A percentile compares a stretch with the other conserved stretches of the same genome.
Conservation (phyloP, 1,140 invertebrate species). For the Trichomalopsis sarcophagae region DNA sequence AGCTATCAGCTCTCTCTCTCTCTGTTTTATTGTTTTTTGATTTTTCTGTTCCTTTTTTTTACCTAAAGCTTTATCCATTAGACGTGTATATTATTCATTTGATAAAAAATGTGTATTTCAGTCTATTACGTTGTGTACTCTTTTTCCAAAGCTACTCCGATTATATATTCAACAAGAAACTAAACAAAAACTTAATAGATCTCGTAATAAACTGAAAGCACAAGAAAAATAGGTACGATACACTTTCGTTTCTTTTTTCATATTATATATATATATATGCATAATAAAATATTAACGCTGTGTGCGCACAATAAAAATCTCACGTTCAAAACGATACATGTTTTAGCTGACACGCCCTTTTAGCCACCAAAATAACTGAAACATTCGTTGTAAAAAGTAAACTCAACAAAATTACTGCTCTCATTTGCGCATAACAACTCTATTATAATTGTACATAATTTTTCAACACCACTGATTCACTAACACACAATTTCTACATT, state of each 20-base stretch:
- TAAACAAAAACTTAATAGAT: background rate
- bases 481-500: constrained; percentile 34
- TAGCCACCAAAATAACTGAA: background rate
- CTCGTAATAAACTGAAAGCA: constrained; percentile 52
- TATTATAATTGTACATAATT: constrained; percentile 37
- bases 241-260: background rate
- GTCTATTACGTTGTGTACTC: constrained; percentile 46
- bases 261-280: constrained; percentile 53
- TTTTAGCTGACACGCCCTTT: background rate
- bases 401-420: background rate
- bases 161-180: constrained; percentile 28
- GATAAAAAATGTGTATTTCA: constrained; percentile 45
- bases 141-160: constrained; percentile 20
- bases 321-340: background rate
- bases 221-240: background rate
- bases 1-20: background rate
- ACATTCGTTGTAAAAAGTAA: constrained; percentile 32
- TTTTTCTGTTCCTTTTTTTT: background rate
- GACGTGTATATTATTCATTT: constrained; percentile 33
- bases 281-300: constrained; percentile 57
- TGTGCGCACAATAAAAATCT: constrained; percentile 52
- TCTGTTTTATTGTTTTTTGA: background rate
- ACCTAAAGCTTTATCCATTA: constrained; percentile 34
- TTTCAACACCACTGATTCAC: constrained; percentile 26
- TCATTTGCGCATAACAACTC: constrained; percentile 24